Evolutionary conservation across 2,888 invertebrate species (phyloP), one percentile per base, ranked within the genome.

Genomic region (Dioctria rufipes): DNA sequence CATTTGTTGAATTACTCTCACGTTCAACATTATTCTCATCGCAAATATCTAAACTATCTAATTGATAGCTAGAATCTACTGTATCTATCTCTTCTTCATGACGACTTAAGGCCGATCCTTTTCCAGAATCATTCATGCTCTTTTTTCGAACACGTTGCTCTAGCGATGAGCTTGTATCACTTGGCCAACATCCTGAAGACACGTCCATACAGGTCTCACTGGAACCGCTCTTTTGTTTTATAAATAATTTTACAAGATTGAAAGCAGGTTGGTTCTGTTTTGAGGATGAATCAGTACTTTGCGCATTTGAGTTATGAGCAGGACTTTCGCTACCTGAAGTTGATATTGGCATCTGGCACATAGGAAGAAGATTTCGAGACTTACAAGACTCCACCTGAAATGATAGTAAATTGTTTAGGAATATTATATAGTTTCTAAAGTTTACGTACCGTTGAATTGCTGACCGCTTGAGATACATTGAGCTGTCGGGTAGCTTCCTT

Each of bases 211-310:
- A 92, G 85, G 93, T 93, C 87, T 95, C 95, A 80, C 93, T 93
- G 84, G 95, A 95, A 90, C 92, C 93, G 87, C 95, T 95, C 88
- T 95, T 95, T 87, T 96, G 96, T 88, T 96, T 96, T 92, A 96
- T 96, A 87, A 96, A 96, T 83, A 96, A 90, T 88, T 95, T 95
- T 63, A 96, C 95, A 86, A 96, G 91, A 89, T 94, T 96, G 88
- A 96, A 93, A 84, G 94, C 93, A 86, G 93, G 93, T 83, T 94
- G 92, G 84, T 93, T 91, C 42, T 58, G 66, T 40, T 66, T 37
- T 75, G 81, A 78, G 42, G 81, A 78, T 60, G 80, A 78, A 37
- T 82, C 81, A 1, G 81, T 81, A 58, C 81, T 82, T 40, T 80
- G 81, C 43, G 80, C 66, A 65, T 80, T 82, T 51, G 67, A 81